Base-by-base conservation (phyloP, 2,797 vertebrate genomes). In the Erethizon dorsatum region DNA sequence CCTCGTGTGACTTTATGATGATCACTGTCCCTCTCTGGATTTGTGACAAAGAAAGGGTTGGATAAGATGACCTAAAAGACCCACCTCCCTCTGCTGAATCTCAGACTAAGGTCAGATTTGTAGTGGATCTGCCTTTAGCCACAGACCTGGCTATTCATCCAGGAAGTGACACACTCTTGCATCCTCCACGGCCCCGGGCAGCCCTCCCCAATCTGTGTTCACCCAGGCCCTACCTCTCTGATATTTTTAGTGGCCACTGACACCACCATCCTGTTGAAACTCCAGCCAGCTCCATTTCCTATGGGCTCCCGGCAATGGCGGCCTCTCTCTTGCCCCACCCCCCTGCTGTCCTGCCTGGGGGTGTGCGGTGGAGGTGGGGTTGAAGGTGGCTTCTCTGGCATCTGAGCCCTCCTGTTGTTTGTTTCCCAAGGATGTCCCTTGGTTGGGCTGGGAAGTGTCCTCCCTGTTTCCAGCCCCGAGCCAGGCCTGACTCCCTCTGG, bases 21-120 rank as follows among this genome's bases (percentile, higher is more conserved):
- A 37, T 33, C 95, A 61, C 65, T 52, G 80, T 67, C 37, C 61
- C 18, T 84, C 69, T 89, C 73, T 88, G 95, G 63, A 52, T n/a
- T 65, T 87, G 37, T 57, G 57, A 77, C 52, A 57, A 83, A 89
- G 41, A 18, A 71, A 22, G 31, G 80, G 13, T 52, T 71, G 24
- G 47, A 20, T 54, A n/a, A 63, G 63, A 54, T 61, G 57, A 50
- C n/a, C n/a, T 37, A 1, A 33, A 90, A 75, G 71, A 50, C 31
- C 20, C 50, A 11, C 56, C 20, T 11, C 11, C 37, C n/a, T 87
- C 91, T 20, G 4, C 3, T 14, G 63, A 26, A 41, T 69, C 78
- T 90, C 80, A 87, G 69, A 77, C 61, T 79, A 33, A 80, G 59
- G 77, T 54, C 69, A 61, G 69, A 52, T 57, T 69, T 69, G 28